Evolutionary conservation across 2,113 vertebrate species (phyloP), one percentile per base, ranked within the genome.

Genomic region (Malurus alboscapulatus): DNA sequence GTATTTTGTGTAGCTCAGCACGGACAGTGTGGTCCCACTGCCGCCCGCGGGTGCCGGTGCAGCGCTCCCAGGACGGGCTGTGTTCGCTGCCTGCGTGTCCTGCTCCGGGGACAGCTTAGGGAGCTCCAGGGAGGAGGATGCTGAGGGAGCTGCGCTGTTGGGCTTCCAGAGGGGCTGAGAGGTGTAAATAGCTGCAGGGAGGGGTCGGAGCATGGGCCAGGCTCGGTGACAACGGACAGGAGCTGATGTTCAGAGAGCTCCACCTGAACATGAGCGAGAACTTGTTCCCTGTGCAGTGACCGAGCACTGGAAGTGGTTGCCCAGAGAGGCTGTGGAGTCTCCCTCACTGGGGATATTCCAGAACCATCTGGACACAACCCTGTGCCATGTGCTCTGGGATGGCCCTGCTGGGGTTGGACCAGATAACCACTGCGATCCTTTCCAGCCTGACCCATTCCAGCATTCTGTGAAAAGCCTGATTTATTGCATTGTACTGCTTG

Each of bases 71-170:
- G 59, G 4, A 3, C 0, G 58, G 5, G 4, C 9, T 1, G 82
- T 29, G 20, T 13, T 25, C 14, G 1, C 45, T 53, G 57, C 10
- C n/a, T 34, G 0, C 7, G 9, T 7, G 17, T 19, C 14, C 54
- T 40, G 32, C n/a, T 29, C 21, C 13, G 8, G 30, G 32, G 24
- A 9, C 3, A 68, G 55, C 42, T 5, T 8, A 17, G 30, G 17
- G 44, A 38, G 34, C 57, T 61, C 83, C 2, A 1, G 72, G 57
- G 45, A 77, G 30, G 13, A 21, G 29, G 16, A 20, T 30, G 14
- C 13, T 88, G n/a, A 29, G 45, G 38, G 69, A 61, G n/a, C 45
- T 68, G 54, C 20, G 38, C 20, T 30, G 61, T 15, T 54, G 20
- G 61, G 38, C 19, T n/a, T 34, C 2, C 1, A 47, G 24, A 38